Evolutionary conservation across 2,113 vertebrate genomes (phyloP), one percentile per base, ranked within the genome.

Genomic region (Oncorhynchus mykiss): DNA sequence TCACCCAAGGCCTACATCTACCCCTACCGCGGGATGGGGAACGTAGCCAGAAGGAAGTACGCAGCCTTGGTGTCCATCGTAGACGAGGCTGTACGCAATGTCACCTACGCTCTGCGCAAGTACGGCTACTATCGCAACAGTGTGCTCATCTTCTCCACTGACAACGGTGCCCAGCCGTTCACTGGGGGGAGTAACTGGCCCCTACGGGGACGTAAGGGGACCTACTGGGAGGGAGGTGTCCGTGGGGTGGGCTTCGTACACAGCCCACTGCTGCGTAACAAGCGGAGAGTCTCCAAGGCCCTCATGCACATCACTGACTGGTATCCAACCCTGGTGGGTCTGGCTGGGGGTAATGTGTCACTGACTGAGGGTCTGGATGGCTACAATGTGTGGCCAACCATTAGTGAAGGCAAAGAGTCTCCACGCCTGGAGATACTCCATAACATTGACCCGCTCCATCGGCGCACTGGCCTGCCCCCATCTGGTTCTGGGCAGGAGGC

Each of bases 161-260:
- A 99, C 82, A 99, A 99, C 0, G 97, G 97, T 0, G 97, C 96
- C 2, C 97, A 99, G 84, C 97, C 97, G 0, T 98, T 98, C 84
- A 96, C 95, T 0, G 97, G 97, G 3, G 97, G 97, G 25, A 98
- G 96, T 91, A 99, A 99, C 90, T 99, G 97, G 97, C 97, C 97
- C 0, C 93, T 99, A 0, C 88, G 97, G 57, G 97, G 97, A 1
- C 94, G 96, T 12, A 99, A 99, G 90, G 97, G 97, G 0, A 98
- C 97, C 0, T 98, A 99, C 59, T 99, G 97, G 97, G 97, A 99
- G 82, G 97, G 97, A 0, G 97, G 97, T 0, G 91, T 99, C 66
- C 93, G 96, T 0, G 96, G 96, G 9, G 92, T 99, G 0, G 97
- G 95, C 5, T 99, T 99, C 2, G 96, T 99, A 0, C 97, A 99